phyloP scores from a whole-genome alignment of 1,140 invertebrate species.

The Neotoxoptera formosana region DNA sequence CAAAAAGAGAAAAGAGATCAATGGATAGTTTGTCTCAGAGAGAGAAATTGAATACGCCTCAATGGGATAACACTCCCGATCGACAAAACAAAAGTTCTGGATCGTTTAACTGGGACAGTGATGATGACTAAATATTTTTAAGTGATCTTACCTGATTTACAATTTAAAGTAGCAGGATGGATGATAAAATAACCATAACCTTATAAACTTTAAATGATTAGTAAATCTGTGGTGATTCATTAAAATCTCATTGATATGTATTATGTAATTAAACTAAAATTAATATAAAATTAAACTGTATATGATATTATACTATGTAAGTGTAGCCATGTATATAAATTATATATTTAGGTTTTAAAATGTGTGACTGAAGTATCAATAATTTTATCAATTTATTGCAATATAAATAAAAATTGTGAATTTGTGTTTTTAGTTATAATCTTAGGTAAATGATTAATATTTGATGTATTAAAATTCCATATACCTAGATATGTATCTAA shows the following conservation, averaged over 20 bases:
- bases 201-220: not conserved
- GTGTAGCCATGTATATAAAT: too few relatives aligned
- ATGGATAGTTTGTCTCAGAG: not conserved
- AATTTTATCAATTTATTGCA: not conserved
- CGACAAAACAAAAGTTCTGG: not conserved
- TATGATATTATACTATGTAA: not conserved
- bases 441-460: not conserved
- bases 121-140: constrained; percentile 45
- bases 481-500: not conserved
- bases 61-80: constrained; percentile 35
- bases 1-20: not conserved
- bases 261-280: not conserved
- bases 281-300: not conserved
- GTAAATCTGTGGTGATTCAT: not conserved
- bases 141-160: not conserved
- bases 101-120: constrained; percentile 39
- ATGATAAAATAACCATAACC: not conserved
- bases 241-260: not conserved
- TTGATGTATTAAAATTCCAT: not conserved
- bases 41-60: not conserved
- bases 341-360: not conserved
- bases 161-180: not conserved
- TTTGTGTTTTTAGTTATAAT: not conserved
- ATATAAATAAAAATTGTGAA: not conserved
- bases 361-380: not conserved